Evolutionary conservation across 37 sponge, comb jelly and placozoan genomes (phyloP), one percentile per base, ranked within the genome.

Genomic region (Ephydatia muelleri): DNA sequence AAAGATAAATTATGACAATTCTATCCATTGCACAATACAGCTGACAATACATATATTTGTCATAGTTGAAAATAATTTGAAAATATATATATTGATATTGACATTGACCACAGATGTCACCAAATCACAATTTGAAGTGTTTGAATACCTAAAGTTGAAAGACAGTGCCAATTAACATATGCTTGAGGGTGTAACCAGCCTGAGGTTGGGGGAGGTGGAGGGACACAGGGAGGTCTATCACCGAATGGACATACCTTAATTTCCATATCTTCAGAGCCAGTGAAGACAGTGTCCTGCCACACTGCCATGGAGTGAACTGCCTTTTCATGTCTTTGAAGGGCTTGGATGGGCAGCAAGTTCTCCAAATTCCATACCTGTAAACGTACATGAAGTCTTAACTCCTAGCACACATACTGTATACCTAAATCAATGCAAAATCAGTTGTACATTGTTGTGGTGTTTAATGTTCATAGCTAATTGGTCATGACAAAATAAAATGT

Each of bases 191-290:
- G 79, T 4, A n/a, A n/a, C n/a, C n/a, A n/a, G n/a, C n/a, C n/a
- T n/a, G n/a, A n/a, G n/a, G n/a, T n/a, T n/a, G 16, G 57, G 16
- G 57, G 12, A 21, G 19, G 19, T 21, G 6, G 43, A 43, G 43
- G 43, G 43, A 6, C 43, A 43, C 3, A 6, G 6, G 43, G 6
- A 43, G 6, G 43, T 43, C 6, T 43, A 43, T 6, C 43, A 43
- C 43, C 6, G 43, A 22, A 37, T 33, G 33, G 14, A 65, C 82
- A 73, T 27, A 96, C 97, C 76, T 96, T 96, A 67, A 96, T 96
- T 75, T 96, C 97, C 76, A 81, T 88, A 79, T 96, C 97, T 67
- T 96, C 97, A 25, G 97, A 96, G 49, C 91, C 94, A 47, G 94
- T 87, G 81, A 90, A 93, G 71, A 96, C 86, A 34, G 86, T 80